A percentile compares a stretch with the other conserved stretches of the same genome.
Evolutionary conservation across 1,140 invertebrate species (phyloP).

Genomic region (Pseudomyrmex concolor): DNA sequence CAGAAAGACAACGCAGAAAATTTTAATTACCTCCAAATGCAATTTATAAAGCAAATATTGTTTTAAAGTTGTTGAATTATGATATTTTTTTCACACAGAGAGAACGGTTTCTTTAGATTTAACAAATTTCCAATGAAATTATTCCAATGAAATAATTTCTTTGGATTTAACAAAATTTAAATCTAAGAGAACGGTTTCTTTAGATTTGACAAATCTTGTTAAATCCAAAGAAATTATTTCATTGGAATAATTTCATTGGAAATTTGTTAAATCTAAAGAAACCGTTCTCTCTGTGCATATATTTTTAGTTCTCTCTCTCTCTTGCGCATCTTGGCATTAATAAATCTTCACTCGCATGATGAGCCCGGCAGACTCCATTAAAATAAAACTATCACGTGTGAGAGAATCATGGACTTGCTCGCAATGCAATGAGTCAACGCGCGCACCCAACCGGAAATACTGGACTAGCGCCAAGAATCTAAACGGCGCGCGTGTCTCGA

Average conservation of each 20-base stretch:
- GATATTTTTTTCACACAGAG: too few relatives aligned
- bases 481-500: constrained; percentile 51
- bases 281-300: too few relatives aligned
- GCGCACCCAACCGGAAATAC: constrained; percentile 59
- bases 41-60: constrained; percentile 1
- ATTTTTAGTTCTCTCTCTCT: constrained; percentile 7
- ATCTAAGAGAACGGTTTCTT: too few relatives aligned
- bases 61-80: too few relatives aligned
- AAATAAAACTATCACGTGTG: constrained; percentile 43
- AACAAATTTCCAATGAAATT: too few relatives aligned
- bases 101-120: too few relatives aligned
- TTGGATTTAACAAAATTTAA: too few relatives aligned
- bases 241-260: too few relatives aligned
- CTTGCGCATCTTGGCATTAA: constrained; percentile 69
- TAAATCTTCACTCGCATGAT: constrained; percentile 77
- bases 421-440: constrained; percentile 62
- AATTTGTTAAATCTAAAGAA: too few relatives aligned
- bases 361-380: constrained; percentile 40
- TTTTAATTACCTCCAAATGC: neutral
- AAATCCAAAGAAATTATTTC: too few relatives aligned
- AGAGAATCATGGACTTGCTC: constrained; percentile 43
- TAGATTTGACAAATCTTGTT: too few relatives aligned
- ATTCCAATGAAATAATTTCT: too few relatives aligned
- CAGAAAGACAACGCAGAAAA: neutral
- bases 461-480: constrained; percentile 63